Percentiles rank a stretch among this genome's conserved stretches.
phyloP scores from a whole-genome alignment of 1,140 invertebrate species.

The Rhizoglyphus robini region DNA sequence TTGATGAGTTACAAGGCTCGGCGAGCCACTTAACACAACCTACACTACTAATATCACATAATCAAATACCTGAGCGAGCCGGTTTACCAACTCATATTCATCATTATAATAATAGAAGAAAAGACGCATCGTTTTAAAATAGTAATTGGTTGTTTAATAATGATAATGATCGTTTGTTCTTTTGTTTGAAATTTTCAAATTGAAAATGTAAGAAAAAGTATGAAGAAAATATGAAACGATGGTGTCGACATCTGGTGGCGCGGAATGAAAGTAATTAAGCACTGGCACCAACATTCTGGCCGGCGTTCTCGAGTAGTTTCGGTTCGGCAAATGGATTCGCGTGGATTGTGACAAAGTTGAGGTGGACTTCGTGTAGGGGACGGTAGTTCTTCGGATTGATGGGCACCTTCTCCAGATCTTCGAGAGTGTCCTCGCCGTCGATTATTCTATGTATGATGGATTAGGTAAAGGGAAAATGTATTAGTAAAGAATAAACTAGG shows the following conservation, averaged over 20 bases:
- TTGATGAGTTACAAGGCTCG: too few species aligned
- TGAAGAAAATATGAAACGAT: too few species aligned
- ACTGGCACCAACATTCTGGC: background rate
- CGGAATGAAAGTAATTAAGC: background rate
- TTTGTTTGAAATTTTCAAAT: too few species aligned
- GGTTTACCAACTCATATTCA: too few species aligned
- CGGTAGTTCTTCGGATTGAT: slow-evolving; percentile 84
- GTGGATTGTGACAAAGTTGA: slow-evolving; percentile 82
- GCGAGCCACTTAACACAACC: too few species aligned
- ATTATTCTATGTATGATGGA: slow-evolving; percentile 61
- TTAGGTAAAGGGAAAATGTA: slow-evolving; percentile 16
- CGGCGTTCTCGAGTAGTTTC: background rate
- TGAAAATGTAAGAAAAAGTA: too few species aligned
- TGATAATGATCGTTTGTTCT: too few species aligned
- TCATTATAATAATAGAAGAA: too few species aligned
- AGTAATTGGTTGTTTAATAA: too few species aligned
- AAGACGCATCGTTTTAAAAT: too few species aligned
- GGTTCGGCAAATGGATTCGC: slow-evolving; percentile 73
- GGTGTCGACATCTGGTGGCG: background rate
- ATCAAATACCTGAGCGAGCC: too few species aligned
- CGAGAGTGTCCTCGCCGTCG: slow-evolving; percentile 87
- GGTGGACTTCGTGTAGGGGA: slow-evolving; percentile 65
- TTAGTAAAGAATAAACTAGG: background rate
- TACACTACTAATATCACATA: too few species aligned
- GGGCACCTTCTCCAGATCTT: slow-evolving; percentile 86